phyloP scores from a whole-genome alignment of 2,888 invertebrate genomes.

The Athalia rosae region DNA sequence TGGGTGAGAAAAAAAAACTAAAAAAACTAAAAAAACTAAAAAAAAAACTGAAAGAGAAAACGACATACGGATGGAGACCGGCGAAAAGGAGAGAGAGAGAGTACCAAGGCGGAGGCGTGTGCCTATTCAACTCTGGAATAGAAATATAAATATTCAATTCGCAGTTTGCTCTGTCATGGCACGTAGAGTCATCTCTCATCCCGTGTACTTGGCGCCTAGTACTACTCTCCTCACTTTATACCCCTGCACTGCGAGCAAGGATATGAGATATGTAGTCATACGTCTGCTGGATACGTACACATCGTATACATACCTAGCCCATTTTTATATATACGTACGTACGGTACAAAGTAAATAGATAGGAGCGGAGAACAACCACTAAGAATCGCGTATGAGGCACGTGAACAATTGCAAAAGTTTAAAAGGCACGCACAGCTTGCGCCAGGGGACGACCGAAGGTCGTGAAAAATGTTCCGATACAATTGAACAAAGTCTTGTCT shows the following conservation, averaged over 20 bases:
- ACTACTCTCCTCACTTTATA: background rate
- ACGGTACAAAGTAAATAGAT: no score
- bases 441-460: no score
- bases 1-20: background rate
- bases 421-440: no score
- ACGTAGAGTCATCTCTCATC: slow-evolving; percentile 41
- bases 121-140: slow-evolving; percentile 44
- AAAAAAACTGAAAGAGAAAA: background rate
- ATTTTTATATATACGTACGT: no score
- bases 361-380: no score
- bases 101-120: background rate
- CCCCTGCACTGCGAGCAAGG: background rate
- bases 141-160: slow-evolving; percentile 45
- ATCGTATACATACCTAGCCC: no score
- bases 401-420: no score
- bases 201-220: slow-evolving; percentile 30
- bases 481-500: no score
- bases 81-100: background rate
- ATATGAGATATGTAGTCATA: background rate
- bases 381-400: no score
- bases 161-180: slow-evolving; percentile 31
- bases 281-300: no score
- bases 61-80: background rate
- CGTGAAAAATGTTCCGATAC: no score
- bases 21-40: background rate